phyloP scores from a whole-genome alignment of 1,140 invertebrate species.

The Chironomus tepperi region DNA sequence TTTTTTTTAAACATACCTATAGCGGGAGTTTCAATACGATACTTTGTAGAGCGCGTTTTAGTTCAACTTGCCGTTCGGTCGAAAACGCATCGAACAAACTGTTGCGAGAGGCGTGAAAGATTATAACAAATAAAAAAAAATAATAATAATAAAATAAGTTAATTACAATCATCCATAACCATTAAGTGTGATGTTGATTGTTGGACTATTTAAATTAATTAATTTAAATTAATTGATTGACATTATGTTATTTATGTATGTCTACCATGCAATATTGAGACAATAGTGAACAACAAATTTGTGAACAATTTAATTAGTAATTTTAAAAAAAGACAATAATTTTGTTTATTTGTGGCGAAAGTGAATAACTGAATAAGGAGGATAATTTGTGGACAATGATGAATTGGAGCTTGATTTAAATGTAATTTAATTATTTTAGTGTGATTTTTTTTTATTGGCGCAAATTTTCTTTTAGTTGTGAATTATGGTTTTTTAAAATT shows the following conservation, averaged over 20 bases:
- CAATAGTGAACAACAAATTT: no score
- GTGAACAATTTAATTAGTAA: no score
- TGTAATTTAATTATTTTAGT: no score
- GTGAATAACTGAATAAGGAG: background rate
- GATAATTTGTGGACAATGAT: background rate
- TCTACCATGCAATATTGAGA: no score
- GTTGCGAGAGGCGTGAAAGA: background rate
- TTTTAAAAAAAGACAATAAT: no score
- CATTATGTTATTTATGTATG: background rate
- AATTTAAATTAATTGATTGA: background rate
- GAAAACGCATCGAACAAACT: slow-evolving; percentile 18
- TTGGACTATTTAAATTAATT: slow-evolving; percentile 12
- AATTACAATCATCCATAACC: background rate
- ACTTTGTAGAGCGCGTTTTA: slow-evolving; percentile 12
- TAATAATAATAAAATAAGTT: background rate
- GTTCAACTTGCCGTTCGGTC: background rate
- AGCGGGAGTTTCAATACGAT: slow-evolving; percentile 1
- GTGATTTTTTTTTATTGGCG: no score
- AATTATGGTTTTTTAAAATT: no score
- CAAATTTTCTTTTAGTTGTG: no score
- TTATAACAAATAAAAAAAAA: background rate
- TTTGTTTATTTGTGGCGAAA: background rate
- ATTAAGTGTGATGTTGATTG: background rate
- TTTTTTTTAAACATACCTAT: slow-evolving; percentile 10
- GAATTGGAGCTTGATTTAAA: background rate